A percentile compares a stretch with the other conserved stretches of the same genome.
phyloP scores from a whole-genome alignment of 2,888 invertebrate species.

The Slavum lentiscoides region DNA sequence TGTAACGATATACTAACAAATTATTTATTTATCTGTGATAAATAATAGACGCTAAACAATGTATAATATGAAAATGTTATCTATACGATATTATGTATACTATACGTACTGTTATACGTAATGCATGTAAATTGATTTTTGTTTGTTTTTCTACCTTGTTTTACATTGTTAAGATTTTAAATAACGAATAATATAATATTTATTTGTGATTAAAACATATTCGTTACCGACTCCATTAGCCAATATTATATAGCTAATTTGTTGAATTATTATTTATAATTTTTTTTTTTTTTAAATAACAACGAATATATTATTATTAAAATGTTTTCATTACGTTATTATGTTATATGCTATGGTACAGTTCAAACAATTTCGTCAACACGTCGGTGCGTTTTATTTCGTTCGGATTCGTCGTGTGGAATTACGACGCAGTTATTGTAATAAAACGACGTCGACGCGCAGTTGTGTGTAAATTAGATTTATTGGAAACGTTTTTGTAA shows the following conservation, averaged over 20 bases:
- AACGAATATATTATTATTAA: constrained; percentile 13
- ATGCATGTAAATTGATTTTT: constrained; percentile 19
- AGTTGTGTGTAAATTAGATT: no score
- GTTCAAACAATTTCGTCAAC: neutral
- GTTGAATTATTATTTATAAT: constrained; percentile 29
- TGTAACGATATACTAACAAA: constrained; percentile 21
- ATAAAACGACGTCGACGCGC: no score
- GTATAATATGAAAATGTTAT: constrained; percentile 12
- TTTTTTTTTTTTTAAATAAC: constrained; percentile 1
- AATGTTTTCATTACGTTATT: neutral
- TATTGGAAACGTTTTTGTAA: no score
- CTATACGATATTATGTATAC: constrained; percentile 17
- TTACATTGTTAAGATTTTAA: constrained; percentile 33
- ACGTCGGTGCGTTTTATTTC: neutral
- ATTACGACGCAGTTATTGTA: no score
- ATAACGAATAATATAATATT: constrained; percentile 9
- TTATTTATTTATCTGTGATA: constrained; percentile 49
- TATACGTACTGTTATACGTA: neutral
- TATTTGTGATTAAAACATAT: constrained; percentile 26
- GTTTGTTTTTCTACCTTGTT: constrained; percentile 42
- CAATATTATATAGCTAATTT: neutral
- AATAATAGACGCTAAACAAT: constrained; percentile 20
- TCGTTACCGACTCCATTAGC: constrained; percentile 35
- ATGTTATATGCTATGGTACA: neutral
- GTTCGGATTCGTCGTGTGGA: no score